Conservation (phyloP, 1,140 invertebrate species). For the Antheraea mylitta region DNA sequence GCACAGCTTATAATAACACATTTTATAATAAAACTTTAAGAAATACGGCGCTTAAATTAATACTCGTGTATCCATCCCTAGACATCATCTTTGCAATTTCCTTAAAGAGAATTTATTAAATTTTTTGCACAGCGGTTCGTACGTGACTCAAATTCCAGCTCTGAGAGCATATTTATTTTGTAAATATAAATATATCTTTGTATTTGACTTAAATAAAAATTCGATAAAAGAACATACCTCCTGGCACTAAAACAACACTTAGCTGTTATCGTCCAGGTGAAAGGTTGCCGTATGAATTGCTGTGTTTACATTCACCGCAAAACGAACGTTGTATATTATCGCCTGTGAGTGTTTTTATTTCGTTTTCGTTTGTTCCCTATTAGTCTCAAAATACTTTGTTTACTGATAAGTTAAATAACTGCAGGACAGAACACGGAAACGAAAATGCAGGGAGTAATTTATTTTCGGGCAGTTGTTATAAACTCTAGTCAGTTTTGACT, state of each 20-base stretch:
- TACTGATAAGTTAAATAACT: not conserved
- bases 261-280: conserved; percentile 54
- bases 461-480: too few relatives aligned
- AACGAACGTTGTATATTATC: conserved; percentile 5
- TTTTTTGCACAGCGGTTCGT: too few relatives aligned
- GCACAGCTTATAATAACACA: too few relatives aligned
- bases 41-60: too few relatives aligned
- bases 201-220: not conserved
- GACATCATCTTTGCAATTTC: too few relatives aligned
- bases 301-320: conserved; percentile 38
- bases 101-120: too few relatives aligned
- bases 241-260: conserved; percentile 35
- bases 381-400: not conserved
- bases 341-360: not conserved
- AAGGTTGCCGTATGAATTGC: conserved; percentile 55
- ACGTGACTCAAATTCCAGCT: too few relatives aligned
- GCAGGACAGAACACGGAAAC: too few relatives aligned
- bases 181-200: not conserved
- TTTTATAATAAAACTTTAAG: too few relatives aligned
- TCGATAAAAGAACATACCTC: not conserved
- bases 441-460: too few relatives aligned
- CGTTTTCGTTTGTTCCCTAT: not conserved
- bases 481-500: too few relatives aligned
- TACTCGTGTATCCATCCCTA: too few relatives aligned
- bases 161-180: not conserved